Percentiles rank a stretch among this genome's conserved stretches.
Conservation (phyloP, 2,797 vertebrate species). For the Siniperca scherzeri region DNA sequence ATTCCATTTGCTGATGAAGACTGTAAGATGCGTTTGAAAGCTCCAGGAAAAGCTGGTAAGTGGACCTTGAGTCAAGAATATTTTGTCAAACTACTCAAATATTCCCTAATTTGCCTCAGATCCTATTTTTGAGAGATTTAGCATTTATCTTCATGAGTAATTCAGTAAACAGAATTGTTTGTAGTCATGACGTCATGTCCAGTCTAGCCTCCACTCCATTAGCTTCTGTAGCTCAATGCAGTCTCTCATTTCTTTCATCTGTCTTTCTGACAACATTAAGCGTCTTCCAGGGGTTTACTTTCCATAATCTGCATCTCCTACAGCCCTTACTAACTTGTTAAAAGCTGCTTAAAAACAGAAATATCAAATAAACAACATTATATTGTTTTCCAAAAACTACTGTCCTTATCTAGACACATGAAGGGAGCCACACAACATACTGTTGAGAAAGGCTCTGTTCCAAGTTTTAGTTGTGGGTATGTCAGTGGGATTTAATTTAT, state of each 20-base stretch:
- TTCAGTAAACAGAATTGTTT: slow-evolving; percentile 1
- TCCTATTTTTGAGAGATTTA: not conserved
- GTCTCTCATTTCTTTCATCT: not conserved
- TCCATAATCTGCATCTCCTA: not conserved
- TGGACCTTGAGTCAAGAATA: not conserved
- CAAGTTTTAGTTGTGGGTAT: not conserved
- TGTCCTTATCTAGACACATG: not conserved
- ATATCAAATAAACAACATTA: not conserved
- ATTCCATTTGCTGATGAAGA: not conserved
- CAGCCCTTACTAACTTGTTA: not conserved
- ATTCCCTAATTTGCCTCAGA: not conserved
- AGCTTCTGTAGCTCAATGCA: not conserved
- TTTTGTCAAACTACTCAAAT: not conserved
- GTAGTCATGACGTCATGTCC: not conserved
- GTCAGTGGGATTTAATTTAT: not conserved
- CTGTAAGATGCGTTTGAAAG: not conserved
- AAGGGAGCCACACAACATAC: not conserved
- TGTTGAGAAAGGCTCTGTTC: not conserved
- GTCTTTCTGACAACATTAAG: not conserved
- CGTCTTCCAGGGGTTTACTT: not conserved
- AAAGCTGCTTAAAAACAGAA: not conserved
- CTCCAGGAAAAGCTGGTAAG: no score
- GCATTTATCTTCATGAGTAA: not conserved
- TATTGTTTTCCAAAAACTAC: no score
- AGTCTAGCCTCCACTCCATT: not conserved